phyloP scores from a whole-genome alignment of 1,140 invertebrate genomes.

The Radopholus similis region DNA sequence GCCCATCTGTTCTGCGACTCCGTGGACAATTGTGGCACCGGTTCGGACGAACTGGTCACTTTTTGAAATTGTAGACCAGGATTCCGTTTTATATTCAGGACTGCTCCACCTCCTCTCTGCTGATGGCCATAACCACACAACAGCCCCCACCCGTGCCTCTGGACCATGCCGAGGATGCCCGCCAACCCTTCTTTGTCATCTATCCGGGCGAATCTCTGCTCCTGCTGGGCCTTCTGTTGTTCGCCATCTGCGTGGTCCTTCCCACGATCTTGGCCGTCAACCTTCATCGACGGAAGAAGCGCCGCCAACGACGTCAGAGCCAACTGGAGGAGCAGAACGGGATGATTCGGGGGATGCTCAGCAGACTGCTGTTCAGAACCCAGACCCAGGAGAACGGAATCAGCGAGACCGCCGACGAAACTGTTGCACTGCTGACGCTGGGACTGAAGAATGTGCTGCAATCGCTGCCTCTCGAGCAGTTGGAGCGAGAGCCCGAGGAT shows the following conservation, averaged over 20 bases:
- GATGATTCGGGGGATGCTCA: not conserved
- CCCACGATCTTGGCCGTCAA: not conserved
- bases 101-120: not conserved
- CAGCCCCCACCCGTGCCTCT: too few species aligned
- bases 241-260: not conserved
- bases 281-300: not conserved
- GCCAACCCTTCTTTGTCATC: too few species aligned
- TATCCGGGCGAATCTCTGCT: too few species aligned
- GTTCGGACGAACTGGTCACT: not conserved
- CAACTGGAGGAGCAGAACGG: not conserved
- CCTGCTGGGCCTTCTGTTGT: too few species aligned
- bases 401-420: not conserved
- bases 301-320: not conserved
- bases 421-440: not conserved
- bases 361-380: not conserved
- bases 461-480: too few species aligned
- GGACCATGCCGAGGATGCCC: too few species aligned
- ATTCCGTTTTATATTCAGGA: not conserved
- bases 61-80: too few species aligned
- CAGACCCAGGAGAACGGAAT: not conserved
- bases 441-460: constrained; percentile 3
- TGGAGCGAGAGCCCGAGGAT: too few species aligned
- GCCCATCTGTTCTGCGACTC: not conserved
- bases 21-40: constrained; percentile 1
- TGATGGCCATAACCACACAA: not conserved